A percentile compares a stretch with the other conserved stretches of the same genome.
These are phyloP conservation scores for Netelia inedita DNA, from an alignment of 2,888 invertebrate species.

Conservation along the genomic window DNA sequence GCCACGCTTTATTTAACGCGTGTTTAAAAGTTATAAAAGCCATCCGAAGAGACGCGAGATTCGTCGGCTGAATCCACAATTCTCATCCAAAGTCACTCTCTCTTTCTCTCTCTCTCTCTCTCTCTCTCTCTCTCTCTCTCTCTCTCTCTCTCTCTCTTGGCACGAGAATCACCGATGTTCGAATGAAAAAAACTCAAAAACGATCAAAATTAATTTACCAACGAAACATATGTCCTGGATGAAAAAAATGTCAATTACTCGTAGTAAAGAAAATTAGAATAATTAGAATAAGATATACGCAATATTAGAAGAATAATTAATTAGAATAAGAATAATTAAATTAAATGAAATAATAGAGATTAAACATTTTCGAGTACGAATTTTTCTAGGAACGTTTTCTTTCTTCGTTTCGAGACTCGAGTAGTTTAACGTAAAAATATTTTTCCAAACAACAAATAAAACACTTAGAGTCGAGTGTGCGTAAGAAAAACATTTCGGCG, in stretches of 20 bases:
- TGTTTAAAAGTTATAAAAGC: conserved; percentile 85
- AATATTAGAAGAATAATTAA: too few species aligned
- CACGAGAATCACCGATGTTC: not conserved
- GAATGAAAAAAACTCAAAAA: conserved; percentile 27
- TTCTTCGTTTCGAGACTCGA: too few species aligned
- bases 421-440: not conserved
- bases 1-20: conserved; percentile 84
- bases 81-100: conserved; percentile 13
- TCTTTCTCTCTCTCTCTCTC: not conserved
- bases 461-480: not conserved
- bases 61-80: conserved; percentile 60
- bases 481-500: conserved; percentile 1
- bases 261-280: too few species aligned
- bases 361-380: too few species aligned
- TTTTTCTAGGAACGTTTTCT: too few species aligned
- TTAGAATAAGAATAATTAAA: too few species aligned
- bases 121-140: not conserved
- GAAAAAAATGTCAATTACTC: too few species aligned
- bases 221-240: too few species aligned
- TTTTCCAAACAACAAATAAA: not conserved
- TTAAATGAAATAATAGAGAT: too few species aligned
- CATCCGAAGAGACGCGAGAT: conserved; percentile 61
- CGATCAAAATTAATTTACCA: conserved; percentile 21
- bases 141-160: conserved; percentile 1
- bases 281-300: too few species aligned